Percentiles rank a stretch among this genome's conserved stretches.
Evolutionary conservation across 2,888 invertebrate species (phyloP).

Genomic region (Muschampia plurimacula): DNA sequence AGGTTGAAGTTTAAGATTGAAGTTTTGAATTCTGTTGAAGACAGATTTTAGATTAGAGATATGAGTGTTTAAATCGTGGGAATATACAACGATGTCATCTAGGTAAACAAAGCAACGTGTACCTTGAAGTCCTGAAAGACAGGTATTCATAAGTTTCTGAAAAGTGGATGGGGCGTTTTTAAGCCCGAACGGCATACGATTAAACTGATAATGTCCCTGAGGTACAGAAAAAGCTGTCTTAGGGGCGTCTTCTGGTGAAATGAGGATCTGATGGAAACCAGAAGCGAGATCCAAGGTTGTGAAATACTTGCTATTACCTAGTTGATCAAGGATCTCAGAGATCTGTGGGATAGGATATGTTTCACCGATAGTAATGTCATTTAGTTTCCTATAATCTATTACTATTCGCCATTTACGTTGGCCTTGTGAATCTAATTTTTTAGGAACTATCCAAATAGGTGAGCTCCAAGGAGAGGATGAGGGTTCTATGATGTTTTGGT

Average conservation of each 20-base stretch:
- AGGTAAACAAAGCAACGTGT: not conserved
- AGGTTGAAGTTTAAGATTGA: not conserved
- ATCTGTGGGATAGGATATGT: not conserved
- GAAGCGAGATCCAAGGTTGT: not conserved
- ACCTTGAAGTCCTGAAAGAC: not conserved
- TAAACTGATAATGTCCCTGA: slow-evolving; percentile 1
- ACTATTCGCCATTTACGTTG: not conserved
- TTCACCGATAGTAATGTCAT: not conserved
- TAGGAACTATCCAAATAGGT: not conserved
- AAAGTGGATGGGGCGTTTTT: not conserved
- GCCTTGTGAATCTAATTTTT: not conserved
- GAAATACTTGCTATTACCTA: not conserved
- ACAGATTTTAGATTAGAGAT: not conserved
- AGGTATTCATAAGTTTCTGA: not conserved
- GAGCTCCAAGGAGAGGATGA: not conserved
- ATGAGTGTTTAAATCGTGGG: not conserved
- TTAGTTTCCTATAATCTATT: not conserved
- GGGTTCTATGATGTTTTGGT: not conserved
- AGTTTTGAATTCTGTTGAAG: not conserved
- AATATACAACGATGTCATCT: not conserved
- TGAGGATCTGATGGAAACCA: not conserved
- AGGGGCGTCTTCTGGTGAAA: not conserved
- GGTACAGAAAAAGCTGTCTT: not conserved
- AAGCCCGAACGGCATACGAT: not conserved
- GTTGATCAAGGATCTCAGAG: not conserved